Base-by-base conservation (phyloP, 2,888 invertebrate species). In the Lochmaea capreae region DNA sequence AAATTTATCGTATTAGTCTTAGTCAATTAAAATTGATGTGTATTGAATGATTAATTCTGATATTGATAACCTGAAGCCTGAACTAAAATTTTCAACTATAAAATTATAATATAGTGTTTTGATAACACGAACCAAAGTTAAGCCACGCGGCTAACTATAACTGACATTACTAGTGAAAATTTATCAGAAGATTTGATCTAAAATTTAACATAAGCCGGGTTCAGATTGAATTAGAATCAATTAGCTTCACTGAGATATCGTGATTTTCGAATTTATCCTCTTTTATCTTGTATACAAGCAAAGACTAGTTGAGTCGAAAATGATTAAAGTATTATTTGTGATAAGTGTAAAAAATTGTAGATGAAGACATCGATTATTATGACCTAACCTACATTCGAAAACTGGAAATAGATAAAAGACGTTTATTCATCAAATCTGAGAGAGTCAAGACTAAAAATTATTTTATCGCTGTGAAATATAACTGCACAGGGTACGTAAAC, bases 171-270 rank as follows among this genome's bases (percentile, higher is more conserved):
- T 63, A 57, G 42, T 46, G 43, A 33, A 66, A 71, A 52, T 26
- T 54, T 73, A 73, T 73, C 73, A 33, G 22, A 58, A 67, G 42
- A 73, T 73, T 73, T 57, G 49, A 73, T 73, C 69, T 69, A 39
- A 59, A 69, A 59, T 69, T 68, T 42, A 33, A 68, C 69, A 39
- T 54, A 65, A 68, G 62, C 59, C 73, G 65, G 54, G 65, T 65
- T 73, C 68, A 66, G 65, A 65, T 22, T 69, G 69, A 73, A 69
- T 73, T 69, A 73, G 59, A 66, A 66, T 65, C 69, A 65, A 73
- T 73, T 73, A 73, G 61, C 26, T 65, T 69, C 65, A 68, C 67
- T 73, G 58, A 59, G 61, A 52, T 68, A 73, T 65, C 65, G 68
- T 65, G 69, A 69, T 69, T 73, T 65, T 66, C 63, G 43, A 57